These are phyloP conservation scores for Triplophysa yarkandensis DNA, from an alignment of 2,797 vertebrate genomes.

Conservation along the genomic window DNA sequence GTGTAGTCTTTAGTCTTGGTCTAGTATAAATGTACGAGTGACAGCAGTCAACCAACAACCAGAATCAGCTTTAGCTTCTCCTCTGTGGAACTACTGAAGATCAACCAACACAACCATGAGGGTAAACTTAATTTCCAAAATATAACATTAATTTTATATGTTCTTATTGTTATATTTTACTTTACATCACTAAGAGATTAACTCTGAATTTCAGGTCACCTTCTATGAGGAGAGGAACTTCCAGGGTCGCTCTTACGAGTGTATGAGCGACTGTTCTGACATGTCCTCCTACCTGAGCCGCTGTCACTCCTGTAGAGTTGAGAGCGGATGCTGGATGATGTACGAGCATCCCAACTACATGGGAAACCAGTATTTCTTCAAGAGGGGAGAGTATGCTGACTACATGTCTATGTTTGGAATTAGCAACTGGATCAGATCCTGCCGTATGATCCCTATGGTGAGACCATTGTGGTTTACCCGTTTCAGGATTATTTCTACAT, in stretches of 20 bases:
- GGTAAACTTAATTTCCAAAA: too few species aligned
- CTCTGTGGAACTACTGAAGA: slow-evolving; percentile 2
- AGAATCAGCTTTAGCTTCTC: slow-evolving; percentile 37
- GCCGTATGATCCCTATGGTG: background rate
- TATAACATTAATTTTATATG: background rate
- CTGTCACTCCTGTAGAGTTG: slow-evolving; percentile 5
- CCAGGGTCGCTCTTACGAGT: slow-evolving; percentile 1
- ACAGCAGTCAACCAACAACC: slow-evolving; percentile 36
- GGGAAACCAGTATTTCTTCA: background rate
- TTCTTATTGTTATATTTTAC: background rate
- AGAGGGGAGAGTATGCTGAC: background rate
- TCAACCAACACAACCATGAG: slow-evolving; percentile 3
- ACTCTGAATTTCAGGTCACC: background rate
- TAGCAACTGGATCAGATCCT: background rate
- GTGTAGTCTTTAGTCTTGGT: slow-evolving; percentile 15
- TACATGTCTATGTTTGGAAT: slow-evolving; percentile 7
- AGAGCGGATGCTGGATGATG: background rate
- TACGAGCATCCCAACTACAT: background rate
- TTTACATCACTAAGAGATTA: background rate
- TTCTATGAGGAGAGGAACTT: slow-evolving; percentile 8
- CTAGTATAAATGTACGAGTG: slow-evolving; percentile 15
- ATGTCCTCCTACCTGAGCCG: background rate
- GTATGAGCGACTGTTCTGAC: background rate
- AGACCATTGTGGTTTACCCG: too few species aligned
- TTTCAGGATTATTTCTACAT: too few species aligned